These are phyloP conservation scores for Drosophila grimshawi DNA, from an alignment of 1,140 invertebrate species.

Conservation along the genomic window DNA sequence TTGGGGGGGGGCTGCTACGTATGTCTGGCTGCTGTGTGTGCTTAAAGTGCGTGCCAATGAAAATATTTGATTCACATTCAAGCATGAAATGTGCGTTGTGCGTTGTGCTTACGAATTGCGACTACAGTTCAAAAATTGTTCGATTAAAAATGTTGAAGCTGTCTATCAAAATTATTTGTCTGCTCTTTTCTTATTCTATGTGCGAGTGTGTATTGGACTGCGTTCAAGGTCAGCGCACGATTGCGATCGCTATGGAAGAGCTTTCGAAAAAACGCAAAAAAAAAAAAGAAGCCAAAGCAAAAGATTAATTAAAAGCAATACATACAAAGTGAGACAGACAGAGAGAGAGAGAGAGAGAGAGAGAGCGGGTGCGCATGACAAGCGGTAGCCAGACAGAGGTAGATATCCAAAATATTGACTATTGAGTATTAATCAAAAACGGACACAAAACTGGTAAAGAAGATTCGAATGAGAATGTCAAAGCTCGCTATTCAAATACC, in stretches of 20 bases:
- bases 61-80: conserved; percentile 45
- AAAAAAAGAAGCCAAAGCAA: conserved; percentile 40
- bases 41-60: conserved; percentile 59
- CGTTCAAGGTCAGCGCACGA: conserved; percentile 67
- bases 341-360: not conserved
- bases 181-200: not conserved
- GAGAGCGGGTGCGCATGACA: not conserved
- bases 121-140: conserved; percentile 29
- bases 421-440: conserved; percentile 32
- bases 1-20: not conserved
- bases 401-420: conserved; percentile 43
- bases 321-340: not conserved
- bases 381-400: conserved; percentile 16
- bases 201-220: conserved; percentile 13
- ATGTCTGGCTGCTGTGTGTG: conserved; percentile 3
- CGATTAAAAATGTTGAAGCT: conserved; percentile 43
- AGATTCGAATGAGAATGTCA: not conserved
- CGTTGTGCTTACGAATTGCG: not conserved
- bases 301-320: conserved; percentile 72
- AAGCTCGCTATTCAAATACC: conserved; percentile 2
- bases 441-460: conserved; percentile 30
- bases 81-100: conserved; percentile 58
- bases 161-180: conserved; percentile 25
- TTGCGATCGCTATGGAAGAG: conserved; percentile 59
- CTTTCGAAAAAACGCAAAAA: conserved; percentile 34